Percentiles rank a stretch among this genome's conserved stretches.
Conservation (phyloP, 2,888 invertebrate genomes). For the Pardosa pseudoannulata region DNA sequence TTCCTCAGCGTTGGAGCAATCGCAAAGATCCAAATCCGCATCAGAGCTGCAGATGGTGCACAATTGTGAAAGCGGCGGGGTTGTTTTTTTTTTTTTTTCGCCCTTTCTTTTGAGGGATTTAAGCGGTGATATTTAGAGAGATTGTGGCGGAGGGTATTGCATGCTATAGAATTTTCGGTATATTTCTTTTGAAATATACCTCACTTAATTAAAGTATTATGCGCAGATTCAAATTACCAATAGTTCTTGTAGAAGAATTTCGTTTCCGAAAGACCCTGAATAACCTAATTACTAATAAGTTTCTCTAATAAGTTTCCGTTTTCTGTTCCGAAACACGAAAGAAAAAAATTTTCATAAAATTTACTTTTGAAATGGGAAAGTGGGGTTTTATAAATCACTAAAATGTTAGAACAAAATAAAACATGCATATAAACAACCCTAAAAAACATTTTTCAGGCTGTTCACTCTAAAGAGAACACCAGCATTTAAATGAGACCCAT, state of each 20-base stretch:
- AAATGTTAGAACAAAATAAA: too few relatives aligned
- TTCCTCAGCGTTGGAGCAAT: not conserved
- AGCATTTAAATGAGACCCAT: too few relatives aligned
- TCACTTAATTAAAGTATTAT: not conserved
- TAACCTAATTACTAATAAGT: too few relatives aligned
- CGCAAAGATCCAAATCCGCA: conserved; percentile 18
- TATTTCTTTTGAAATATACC: not conserved
- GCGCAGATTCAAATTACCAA: not conserved
- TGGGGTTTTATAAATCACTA: too few relatives aligned
- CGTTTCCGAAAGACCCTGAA: not conserved
- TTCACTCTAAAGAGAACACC: too few relatives aligned
- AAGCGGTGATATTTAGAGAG: conserved; percentile 13
- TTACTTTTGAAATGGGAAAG: too few relatives aligned
- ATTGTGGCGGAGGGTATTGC: not conserved
- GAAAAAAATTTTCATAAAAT: too few relatives aligned
- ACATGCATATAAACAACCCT: too few relatives aligned
- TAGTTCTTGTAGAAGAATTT: not conserved
- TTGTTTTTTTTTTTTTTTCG: not conserved
- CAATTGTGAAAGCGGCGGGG: conserved; percentile 9
- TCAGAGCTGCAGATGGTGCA: conserved; percentile 39
- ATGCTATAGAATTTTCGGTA: not conserved
- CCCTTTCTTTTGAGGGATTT: not conserved
- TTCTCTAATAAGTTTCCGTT: too few relatives aligned
- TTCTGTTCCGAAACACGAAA: too few relatives aligned
- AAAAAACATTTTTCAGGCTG: too few relatives aligned